Conservation (phyloP, 2,113 vertebrate species). For the Coregonus clupeaformis region DNA sequence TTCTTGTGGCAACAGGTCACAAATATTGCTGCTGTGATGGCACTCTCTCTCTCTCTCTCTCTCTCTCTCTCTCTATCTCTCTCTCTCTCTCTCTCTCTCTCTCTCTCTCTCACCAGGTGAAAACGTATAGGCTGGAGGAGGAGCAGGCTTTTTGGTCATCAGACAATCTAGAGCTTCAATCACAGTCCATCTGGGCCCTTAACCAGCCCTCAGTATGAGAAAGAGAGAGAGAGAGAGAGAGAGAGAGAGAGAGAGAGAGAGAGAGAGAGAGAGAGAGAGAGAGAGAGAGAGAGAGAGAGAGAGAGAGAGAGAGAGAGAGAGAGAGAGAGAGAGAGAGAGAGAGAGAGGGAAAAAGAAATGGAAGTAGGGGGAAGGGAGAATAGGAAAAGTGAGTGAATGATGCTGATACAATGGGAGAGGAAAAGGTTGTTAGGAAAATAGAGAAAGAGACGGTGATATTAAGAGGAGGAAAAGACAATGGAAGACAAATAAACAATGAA, state of each 20-base stretch:
- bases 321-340: not conserved
- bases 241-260: not conserved
- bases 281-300: not conserved
- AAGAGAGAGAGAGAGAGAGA: not conserved
- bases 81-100: not conserved
- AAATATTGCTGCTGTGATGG: too few species aligned
- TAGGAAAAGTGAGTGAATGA: too few species aligned
- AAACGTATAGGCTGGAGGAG: not conserved
- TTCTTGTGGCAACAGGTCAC: too few species aligned
- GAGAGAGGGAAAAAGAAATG: not conserved
- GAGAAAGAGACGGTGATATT: not conserved
- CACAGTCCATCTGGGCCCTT: not conserved
- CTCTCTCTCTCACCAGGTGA: too few species aligned
- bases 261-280: not conserved
- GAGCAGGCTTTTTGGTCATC: not conserved
- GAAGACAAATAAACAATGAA: not conserved
- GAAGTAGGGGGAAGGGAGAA: too few species aligned
- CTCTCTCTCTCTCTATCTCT: too few species aligned
- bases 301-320: not conserved
- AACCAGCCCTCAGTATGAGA: not conserved
- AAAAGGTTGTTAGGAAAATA: not conserved
- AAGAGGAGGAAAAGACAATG: too few species aligned
- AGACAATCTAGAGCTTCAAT: not conserved
- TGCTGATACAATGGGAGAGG: too few species aligned
- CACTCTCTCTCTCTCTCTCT: not conserved